phyloP scores from a whole-genome alignment of 2,888 invertebrate genomes.

The Nymphalis c-album region DNA sequence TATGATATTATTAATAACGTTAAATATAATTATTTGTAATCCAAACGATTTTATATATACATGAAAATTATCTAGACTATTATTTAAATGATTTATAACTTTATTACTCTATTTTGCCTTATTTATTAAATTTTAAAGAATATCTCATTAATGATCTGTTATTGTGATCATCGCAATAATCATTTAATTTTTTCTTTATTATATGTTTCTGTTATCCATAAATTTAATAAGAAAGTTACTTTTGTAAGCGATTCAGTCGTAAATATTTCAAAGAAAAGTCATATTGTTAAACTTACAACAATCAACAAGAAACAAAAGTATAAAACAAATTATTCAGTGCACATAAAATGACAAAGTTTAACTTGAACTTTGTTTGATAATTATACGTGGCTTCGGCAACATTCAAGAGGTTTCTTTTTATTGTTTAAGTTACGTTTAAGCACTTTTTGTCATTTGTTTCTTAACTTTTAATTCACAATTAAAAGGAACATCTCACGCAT shows the following conservation, averaged over 20 bases:
- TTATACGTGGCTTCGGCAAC: slow-evolving; percentile 6
- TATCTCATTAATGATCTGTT: too few species aligned
- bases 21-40: too few species aligned
- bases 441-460: background rate
- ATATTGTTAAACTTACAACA: slow-evolving; percentile 13
- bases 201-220: background rate
- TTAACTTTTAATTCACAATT: slow-evolving; percentile 2
- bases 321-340: slow-evolving; percentile 2
- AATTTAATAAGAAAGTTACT: background rate
- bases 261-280: slow-evolving; percentile 5
- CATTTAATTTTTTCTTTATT: background rate
- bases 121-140: too few species aligned
- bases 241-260: background rate
- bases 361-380: background rate
- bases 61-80: too few species aligned
- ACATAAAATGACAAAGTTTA: slow-evolving; percentile 4
- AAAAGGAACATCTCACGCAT: background rate
- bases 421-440: background rate
- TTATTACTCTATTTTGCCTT: too few species aligned
- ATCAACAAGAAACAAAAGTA: slow-evolving; percentile 10
- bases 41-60: too few species aligned
- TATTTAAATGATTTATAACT: too few species aligned
- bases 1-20: background rate
- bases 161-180: too few species aligned
- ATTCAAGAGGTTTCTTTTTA: slow-evolving; percentile 5